Evolutionary conservation across 2,797 vertebrate species (phyloP).

Genomic region (Podarcis siculus): DNA sequence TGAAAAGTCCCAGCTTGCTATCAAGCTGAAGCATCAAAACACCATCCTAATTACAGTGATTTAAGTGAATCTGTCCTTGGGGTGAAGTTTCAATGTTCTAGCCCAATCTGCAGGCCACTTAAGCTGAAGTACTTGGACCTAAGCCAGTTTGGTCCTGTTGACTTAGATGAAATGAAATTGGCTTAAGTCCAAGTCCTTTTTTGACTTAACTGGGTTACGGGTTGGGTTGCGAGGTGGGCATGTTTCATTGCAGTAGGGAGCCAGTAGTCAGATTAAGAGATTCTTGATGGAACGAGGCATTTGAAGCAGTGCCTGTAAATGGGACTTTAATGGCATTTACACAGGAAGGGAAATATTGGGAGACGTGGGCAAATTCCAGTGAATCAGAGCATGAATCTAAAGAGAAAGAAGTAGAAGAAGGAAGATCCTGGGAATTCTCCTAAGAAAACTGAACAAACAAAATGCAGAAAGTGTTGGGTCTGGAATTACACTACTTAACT

Average conservation of each 20-base stretch:
- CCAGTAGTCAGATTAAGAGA: not conserved
- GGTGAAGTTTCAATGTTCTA: slow-evolving; percentile 41
- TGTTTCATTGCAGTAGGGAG: not conserved
- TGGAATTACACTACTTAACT: not conserved
- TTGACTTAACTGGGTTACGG: slow-evolving; percentile 15
- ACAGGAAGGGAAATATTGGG: not conserved
- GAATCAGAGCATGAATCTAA: not conserved
- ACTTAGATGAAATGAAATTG: slow-evolving; percentile 39
- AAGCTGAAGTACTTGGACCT: slow-evolving; percentile 26
- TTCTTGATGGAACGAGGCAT: not conserved
- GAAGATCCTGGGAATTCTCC: not conserved
- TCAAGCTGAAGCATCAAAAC: slow-evolving; percentile 16
- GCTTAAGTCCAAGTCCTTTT: slow-evolving; percentile 16
- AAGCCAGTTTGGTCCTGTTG: slow-evolving; percentile 28
- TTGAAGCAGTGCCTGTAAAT: not conserved
- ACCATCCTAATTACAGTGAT: slow-evolving; percentile 32
- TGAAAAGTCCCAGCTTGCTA: not conserved
- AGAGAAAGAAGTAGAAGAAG: not conserved
- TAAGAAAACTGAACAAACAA: not conserved
- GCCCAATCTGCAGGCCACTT: slow-evolving; percentile 18
- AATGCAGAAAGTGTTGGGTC: not conserved
- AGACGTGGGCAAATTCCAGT: not conserved
- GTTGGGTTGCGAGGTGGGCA: not conserved
- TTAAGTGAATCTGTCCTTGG: slow-evolving; percentile 48
- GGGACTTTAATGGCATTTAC: not conserved